These are phyloP conservation scores for Acrobasis consociella DNA, from an alignment of 2,888 invertebrate species.

Conservation along the genomic window DNA sequence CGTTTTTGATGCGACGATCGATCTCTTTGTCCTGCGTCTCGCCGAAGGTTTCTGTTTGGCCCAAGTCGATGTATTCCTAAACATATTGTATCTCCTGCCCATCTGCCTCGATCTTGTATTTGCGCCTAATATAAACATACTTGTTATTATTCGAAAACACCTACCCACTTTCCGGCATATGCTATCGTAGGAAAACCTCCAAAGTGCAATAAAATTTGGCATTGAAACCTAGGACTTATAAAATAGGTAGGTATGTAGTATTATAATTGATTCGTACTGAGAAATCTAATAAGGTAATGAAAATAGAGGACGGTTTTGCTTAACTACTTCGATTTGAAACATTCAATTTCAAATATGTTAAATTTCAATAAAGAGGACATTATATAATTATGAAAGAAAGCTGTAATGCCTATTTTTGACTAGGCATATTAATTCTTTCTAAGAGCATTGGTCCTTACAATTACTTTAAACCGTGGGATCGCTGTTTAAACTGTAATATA, in stretches of 20 bases:
- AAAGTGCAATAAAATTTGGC: constrained; percentile 14
- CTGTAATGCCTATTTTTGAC: too few relatives aligned
- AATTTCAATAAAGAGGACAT: too few relatives aligned
- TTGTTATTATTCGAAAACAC: background rate
- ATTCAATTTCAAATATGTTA: background rate
- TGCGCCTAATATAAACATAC: too few relatives aligned
- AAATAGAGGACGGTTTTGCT: background rate
- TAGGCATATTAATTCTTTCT: too few relatives aligned
- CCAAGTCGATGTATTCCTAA: too few relatives aligned
- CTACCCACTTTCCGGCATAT: background rate
- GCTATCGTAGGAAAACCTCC: constrained; percentile 12
- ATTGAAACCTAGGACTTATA: constrained; percentile 6
- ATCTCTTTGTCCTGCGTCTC: too few relatives aligned
- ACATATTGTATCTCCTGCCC: too few relatives aligned
- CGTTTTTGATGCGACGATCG: too few relatives aligned
- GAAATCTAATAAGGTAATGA: background rate
- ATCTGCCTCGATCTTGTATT: too few relatives aligned
- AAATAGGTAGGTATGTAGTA: background rate
- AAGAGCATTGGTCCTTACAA: too few relatives aligned
- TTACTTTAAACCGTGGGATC: background rate
- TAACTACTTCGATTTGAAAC: background rate
- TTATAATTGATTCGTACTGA: background rate
- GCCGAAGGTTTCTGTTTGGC: too few relatives aligned
- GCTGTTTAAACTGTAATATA: constrained; percentile 20
- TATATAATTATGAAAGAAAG: too few relatives aligned